Conservation (phyloP, 2,113 vertebrate species). For the Cacatua alba region DNA sequence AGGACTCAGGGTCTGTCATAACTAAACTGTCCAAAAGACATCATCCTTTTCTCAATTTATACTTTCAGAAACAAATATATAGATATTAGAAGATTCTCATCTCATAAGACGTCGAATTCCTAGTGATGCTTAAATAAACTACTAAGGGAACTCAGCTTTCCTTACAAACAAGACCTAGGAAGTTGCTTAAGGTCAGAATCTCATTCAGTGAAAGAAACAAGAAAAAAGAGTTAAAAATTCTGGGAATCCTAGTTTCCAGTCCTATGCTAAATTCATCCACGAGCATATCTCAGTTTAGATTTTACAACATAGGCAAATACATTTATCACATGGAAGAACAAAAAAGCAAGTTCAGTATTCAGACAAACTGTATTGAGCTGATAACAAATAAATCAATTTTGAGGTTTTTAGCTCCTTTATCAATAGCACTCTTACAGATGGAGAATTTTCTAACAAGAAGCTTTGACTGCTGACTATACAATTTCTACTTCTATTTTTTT, state of each 20-base stretch:
- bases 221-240: background rate
- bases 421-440: constrained; percentile 41
- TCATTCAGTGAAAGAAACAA: background rate
- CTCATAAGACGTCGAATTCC: background rate
- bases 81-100: background rate
- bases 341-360: constrained; percentile 24
- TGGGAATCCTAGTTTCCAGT: background rate
- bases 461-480: no score
- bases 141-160: background rate
- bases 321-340: constrained; percentile 13
- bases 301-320: constrained; percentile 2
- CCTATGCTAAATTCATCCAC: background rate
- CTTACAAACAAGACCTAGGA: background rate
- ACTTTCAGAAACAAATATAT: background rate
- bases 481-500: no score
- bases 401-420: constrained; percentile 47
- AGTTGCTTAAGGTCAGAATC: background rate
- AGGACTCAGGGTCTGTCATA: background rate
- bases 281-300: background rate
- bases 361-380: constrained; percentile 54
- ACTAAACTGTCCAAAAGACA: background rate
- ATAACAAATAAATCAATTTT: constrained; percentile 62
- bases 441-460: background rate
- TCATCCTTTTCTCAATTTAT: background rate
- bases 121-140: background rate